Percentiles rank a stretch among this genome's conserved stretches.
These are phyloP conservation scores for Heteromurus nitidus DNA, from an alignment of 2,888 invertebrate genomes.

Conservation along the genomic window DNA sequence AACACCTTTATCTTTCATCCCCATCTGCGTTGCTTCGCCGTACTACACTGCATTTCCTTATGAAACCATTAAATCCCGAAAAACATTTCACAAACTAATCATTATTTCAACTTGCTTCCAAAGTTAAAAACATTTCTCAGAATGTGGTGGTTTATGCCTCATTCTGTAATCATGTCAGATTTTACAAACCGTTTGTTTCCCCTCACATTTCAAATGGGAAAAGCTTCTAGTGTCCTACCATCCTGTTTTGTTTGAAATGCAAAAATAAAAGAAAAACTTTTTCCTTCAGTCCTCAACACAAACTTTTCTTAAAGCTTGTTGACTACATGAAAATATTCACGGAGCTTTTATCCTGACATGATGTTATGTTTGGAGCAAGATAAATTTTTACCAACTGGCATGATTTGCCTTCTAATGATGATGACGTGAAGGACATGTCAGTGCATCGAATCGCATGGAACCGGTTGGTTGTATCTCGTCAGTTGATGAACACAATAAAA, in stretches of 20 bases:
- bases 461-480: neutral
- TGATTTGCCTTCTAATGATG: neutral
- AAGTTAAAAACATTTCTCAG: neutral
- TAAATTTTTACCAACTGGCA: no score
- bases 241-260: no score
- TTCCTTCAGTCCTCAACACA: no score
- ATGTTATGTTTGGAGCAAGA: neutral
- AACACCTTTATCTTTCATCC: neutral
- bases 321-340: neutral
- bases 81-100: slow-evolving; percentile 14
- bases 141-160: neutral
- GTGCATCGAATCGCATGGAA: neutral
- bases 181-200: neutral
- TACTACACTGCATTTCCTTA: no score
- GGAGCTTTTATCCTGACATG: neutral
- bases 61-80: no score
- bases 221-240: neutral
- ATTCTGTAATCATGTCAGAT: neutral
- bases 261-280: no score
- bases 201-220: neutral
- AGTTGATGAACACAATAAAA: slow-evolving; percentile 1
- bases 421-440: neutral
- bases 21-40: no score
- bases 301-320: neutral
- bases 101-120: neutral